Evolutionary conservation across 2,797 vertebrate species (phyloP), one percentile per base, ranked within the genome.

Genomic region (Chelon auratus): DNA sequence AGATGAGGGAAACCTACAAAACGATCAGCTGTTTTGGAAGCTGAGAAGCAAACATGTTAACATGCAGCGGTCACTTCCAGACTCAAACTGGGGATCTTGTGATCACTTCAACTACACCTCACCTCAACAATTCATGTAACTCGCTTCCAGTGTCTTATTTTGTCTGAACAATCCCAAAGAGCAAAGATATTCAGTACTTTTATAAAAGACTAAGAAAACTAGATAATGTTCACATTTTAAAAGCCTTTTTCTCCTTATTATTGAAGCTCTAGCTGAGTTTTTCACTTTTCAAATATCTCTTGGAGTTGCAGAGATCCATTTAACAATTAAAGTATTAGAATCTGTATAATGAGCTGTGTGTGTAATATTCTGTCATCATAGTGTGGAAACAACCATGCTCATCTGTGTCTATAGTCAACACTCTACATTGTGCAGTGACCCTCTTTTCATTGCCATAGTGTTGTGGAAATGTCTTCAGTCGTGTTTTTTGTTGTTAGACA

Each of bases 401-500:
- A 89, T 89, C 87, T 75, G 59, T 64, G 84, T 91, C 78, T 78
- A 72, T 75, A 82, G 71, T 85, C 84, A 81, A 75, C 26, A 52
- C 66, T 82, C 69, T 59, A 86, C 89, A 91, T 92, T 54, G 87
- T 88, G 72, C 71, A 68, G 87, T 91, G 79, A 90, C 66, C 67
- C 69, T 68, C 59, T 76, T 72, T 66, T 85, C 91, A 91, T 91
- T 61, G 78, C 78, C 89, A 93, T 92, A 85, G 87, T 92, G 77
- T 89, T 92, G 87, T 92, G 87, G 80, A 89, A 87, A 83, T 89
- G 87, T 92, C 76, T 80, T 75, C 10, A 86, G 83, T 87, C 36
- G 24, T 93, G 78, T 90, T 45, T 12, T 80, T 78, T 90, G 81
- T 88, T 77, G 54, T 77, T 78, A 81, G 87, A 88, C 56, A 80